Evolutionary conservation across 2,888 invertebrate genomes (phyloP).

Genomic region (Unio delphinus): DNA sequence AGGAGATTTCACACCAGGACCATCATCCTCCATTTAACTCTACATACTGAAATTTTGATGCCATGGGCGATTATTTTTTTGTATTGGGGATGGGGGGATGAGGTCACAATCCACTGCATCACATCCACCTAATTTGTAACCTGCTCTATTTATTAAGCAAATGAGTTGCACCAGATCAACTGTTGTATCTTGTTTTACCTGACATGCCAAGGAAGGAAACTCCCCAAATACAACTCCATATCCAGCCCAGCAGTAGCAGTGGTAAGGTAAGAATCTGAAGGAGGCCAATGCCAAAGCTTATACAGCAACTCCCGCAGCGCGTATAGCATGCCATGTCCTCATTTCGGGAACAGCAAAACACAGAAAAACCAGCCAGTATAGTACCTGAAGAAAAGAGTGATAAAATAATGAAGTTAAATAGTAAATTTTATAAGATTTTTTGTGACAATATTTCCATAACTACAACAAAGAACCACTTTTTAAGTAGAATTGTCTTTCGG

Average conservation of each 20-base stretch:
- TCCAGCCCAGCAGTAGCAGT: slow-evolving; percentile 53
- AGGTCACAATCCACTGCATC: no score
- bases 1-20: no score
- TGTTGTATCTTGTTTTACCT: slow-evolving; percentile 24
- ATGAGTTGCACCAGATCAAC: no score
- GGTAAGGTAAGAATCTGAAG: slow-evolving; percentile 48
- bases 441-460: neutral
- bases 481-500: no score
- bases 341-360: slow-evolving; percentile 45
- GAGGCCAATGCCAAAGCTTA: slow-evolving; percentile 47
- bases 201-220: slow-evolving; percentile 56
- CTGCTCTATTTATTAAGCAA: no score
- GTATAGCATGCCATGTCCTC: slow-evolving; percentile 38
- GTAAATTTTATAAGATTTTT: neutral
- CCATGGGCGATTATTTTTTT: no score
- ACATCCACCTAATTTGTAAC: no score
- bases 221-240: slow-evolving; percentile 63
- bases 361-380: slow-evolving; percentile 44
- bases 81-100: no score
- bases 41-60: no score
- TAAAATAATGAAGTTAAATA: neutral
- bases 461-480: no score
- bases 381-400: slow-evolving; percentile 32
- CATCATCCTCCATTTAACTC: no score
- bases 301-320: slow-evolving; percentile 37